These are phyloP conservation scores for Coptodon bakossiorum DNA, from an alignment of 2,113 vertebrate species.

Conservation along the genomic window DNA sequence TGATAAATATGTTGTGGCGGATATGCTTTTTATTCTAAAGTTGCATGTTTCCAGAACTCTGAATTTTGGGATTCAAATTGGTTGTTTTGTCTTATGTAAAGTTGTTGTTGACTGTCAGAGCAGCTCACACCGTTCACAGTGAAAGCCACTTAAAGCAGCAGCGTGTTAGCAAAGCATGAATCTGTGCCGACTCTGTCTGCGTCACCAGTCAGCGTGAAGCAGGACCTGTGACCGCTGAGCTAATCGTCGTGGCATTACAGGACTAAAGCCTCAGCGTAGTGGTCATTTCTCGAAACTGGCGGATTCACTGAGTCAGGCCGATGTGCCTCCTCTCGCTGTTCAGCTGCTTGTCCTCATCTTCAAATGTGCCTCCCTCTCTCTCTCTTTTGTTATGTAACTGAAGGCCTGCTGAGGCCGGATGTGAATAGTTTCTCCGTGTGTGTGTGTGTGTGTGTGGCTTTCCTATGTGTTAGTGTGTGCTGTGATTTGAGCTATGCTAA, in stretches of 20 bases:
- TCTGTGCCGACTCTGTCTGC: neutral
- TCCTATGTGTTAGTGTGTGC: neutral
- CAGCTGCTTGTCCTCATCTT: slow-evolving; percentile 10
- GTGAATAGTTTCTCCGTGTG: neutral
- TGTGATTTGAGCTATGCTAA: neutral
- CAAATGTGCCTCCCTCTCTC: neutral
- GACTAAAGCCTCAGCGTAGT: neutral
- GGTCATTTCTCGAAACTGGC: neutral
- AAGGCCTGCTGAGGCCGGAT: slow-evolving; percentile 11
- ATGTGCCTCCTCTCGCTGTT: neutral
- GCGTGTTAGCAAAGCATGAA: neutral
- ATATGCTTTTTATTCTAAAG: neutral
- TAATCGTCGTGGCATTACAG: neutral
- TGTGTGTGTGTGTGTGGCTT: neutral
- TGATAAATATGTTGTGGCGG: neutral
- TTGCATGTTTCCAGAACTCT: neutral
- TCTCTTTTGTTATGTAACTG: slow-evolving; percentile 13
- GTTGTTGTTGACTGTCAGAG: neutral
- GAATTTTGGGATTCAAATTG: neutral
- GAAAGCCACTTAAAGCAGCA: neutral
- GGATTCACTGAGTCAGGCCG: neutral
- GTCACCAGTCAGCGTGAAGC: neutral
- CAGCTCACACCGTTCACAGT: neutral
- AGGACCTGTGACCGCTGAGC: neutral
- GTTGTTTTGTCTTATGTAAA: neutral